Base-by-base conservation (phyloP, 2,888 invertebrate species). In the Automeris io region DNA sequence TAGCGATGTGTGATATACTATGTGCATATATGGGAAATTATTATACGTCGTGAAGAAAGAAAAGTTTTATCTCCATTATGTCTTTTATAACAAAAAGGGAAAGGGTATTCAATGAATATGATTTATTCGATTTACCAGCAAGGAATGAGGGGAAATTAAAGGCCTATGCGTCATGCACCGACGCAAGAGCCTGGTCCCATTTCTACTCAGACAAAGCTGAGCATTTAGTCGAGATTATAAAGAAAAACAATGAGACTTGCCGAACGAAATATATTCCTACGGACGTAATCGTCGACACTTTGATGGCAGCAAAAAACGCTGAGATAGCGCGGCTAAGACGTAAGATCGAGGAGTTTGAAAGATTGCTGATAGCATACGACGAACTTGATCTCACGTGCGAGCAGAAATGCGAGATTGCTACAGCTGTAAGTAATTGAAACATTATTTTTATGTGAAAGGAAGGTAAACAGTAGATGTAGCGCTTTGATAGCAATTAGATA, bases 171-270 rank as follows among this genome's bases (percentile, higher is more conserved):
- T 90, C 90, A 18, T 88, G 88, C 35, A 88, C 87, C 2, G 90
- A 90, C 59, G 73, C 87, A 4, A 67, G 90, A 40, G 88, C 89
- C 1, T 90, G 90, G 90, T 87, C 88, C 5, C 86, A 86, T 53
- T 85, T 86, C 52, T 70, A 75, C 38, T 80, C 89, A 25, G 88
- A 89, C 40, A 81, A 89, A 49, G 78, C 81, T 29, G 88, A 89
- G 59, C 89, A 90, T 51, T 77, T 90, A 45, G 71, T 89, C 16
- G 90, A 90, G 36, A 58, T 88, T 39, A 83, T 89, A 39, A 87
- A 83, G 49, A 60, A 77, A 22, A 86, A 87, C 57, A 80, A 79
- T 37, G 78, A 79, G 33, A 71, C 52, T 3, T 63, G 72, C 38
- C 62, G 70, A 2, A 66, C 75, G 1, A 83, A 85, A 56, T 85